These are phyloP conservation scores for Falco berigora DNA, from an alignment of 2,797 vertebrate species.

Conservation along the genomic window DNA sequence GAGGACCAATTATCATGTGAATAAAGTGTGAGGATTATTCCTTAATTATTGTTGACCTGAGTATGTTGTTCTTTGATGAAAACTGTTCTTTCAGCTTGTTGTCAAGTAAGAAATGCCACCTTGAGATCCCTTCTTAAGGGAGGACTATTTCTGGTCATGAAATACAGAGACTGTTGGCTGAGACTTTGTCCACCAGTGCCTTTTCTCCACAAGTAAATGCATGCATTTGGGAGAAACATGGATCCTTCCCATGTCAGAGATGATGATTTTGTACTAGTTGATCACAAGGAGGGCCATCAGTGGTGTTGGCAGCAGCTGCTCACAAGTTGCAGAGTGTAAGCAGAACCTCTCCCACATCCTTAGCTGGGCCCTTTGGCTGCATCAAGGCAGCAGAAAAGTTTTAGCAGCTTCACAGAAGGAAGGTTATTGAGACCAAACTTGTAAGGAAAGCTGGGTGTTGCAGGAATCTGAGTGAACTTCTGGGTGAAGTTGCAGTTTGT, in stretches of 20 bases:
- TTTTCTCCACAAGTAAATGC: not conserved
- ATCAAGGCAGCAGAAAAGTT: not conserved
- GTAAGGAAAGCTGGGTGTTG: not conserved
- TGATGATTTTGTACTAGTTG: not conserved
- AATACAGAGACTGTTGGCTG: not conserved
- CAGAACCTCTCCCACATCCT: not conserved
- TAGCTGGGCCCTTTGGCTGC: not conserved
- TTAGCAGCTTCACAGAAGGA: not conserved
- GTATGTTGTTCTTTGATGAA: not conserved
- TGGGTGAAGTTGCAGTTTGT: not conserved
- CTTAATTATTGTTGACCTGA: not conserved
- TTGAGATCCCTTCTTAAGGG: not conserved
- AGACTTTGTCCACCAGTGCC: not conserved
- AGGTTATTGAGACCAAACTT: not conserved
- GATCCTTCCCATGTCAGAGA: not conserved
- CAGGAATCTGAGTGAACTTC: not conserved
- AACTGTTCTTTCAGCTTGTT: not conserved
- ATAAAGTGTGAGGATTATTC: not conserved
- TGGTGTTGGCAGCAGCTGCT: not conserved
- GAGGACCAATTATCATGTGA: rapidly evolving
- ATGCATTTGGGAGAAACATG: not conserved
- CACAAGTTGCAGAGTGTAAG: not conserved
- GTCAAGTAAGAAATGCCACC: not conserved
- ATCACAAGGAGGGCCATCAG: not conserved
- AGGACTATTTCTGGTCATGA: not conserved